Base-by-base conservation (phyloP, 1,140 invertebrate genomes). In the Galleria mellonella region DNA sequence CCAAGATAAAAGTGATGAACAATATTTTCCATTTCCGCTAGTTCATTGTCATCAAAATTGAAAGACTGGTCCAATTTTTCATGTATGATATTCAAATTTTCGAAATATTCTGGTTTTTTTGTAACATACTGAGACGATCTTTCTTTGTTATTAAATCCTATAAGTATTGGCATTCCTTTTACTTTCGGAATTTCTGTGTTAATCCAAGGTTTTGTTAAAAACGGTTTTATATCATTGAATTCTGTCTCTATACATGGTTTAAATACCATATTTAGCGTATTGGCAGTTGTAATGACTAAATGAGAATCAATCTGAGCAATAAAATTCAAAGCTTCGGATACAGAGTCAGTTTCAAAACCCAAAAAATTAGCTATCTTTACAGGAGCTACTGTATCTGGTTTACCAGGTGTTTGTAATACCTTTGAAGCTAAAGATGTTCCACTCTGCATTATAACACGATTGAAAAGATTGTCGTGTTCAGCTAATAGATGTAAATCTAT, bases 1-100 rank as follows among this genome's bases (percentile, higher is more conserved):
- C 70, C 66, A 23, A 72, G 47, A 37, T 72, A 72, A 36, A 62
- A 69, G 33, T 53, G 37, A 9, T 36, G 44, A 1, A 68, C 43
- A 7, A 55, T 12, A 8, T 39, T 29, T 10, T 40, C 27, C 45
- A 52, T 43, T 11, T 55, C 13, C 9, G 23, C 28, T 23, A 51
- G 38, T n/a, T 40, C 23, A 1, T 50, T 9, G 1, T 49, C 31
- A 28, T 55, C 23, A 40, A 64, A 62, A 12, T 50, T 38, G 31
- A 65, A 65, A 11, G 44, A 50, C n/a, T 50, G 39, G 8, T 29
- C 39, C 12, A 62, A 32, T 23, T 41, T 48, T n/a, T 43, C 32
- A 8, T 45, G 28, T 33, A 59, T 55, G 14, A 59, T 35, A 9
- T 54, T 32, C 23, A 60, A 35, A 40, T 37, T 41, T 15, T 52